Conservation (phyloP, 2,797 vertebrate species). For the Notamacropus eugenii region DNA sequence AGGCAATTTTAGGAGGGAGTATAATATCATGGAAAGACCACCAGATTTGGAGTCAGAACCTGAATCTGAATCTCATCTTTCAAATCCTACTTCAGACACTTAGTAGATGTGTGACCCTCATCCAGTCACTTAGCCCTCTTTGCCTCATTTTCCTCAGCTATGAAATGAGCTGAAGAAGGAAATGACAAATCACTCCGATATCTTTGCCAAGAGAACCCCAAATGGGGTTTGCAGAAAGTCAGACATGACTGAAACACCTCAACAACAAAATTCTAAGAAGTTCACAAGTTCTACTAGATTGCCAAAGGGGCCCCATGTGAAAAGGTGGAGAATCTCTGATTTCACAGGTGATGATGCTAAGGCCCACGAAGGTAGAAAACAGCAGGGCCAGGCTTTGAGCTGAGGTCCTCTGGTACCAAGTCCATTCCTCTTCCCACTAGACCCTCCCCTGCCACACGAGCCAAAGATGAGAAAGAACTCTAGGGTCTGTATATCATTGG, state of each 20-base stretch:
- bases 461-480: background rate
- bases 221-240: background rate
- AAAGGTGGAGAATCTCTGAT: background rate
- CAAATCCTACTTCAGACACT: background rate
- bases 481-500: background rate
- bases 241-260: background rate
- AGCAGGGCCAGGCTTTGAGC: background rate
- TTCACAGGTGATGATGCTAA: background rate
- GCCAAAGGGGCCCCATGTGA: background rate
- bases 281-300: background rate
- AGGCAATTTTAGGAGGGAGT: conserved; percentile 47
- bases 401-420: background rate
- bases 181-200: background rate
- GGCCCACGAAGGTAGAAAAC: background rate
- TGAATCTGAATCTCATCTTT: background rate
- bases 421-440: background rate
- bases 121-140: background rate
- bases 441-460: background rate
- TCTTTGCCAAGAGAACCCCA: background rate
- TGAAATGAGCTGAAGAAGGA: background rate
- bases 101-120: background rate
- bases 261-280: background rate
- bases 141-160: background rate
- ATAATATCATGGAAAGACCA: background rate
- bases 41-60: conserved; percentile 8